Conservation (phyloP, 2,888 invertebrate species). For the Ischnura elegans region DNA sequence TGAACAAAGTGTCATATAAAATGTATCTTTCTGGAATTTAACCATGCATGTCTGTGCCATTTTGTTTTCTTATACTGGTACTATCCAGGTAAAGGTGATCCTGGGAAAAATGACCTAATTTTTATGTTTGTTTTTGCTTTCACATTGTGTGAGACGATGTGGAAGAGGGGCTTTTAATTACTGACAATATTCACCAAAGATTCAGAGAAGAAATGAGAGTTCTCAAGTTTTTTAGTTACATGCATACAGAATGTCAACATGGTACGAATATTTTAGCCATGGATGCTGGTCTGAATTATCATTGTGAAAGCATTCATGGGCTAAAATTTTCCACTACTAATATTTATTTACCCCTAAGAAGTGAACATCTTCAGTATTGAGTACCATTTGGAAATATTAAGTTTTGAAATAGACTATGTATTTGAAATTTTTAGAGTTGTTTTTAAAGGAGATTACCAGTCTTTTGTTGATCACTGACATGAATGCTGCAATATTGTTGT, state of each 20-base stretch:
- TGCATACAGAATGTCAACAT: background rate
- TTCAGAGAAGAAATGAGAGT: background rate
- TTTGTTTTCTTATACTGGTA: background rate
- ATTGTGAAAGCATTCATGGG: background rate
- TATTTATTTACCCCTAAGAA: background rate
- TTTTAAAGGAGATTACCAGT: background rate
- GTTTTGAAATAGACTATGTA: background rate
- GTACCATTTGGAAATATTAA: background rate
- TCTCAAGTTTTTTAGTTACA: background rate
- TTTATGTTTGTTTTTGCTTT: background rate
- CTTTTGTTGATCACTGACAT: background rate
- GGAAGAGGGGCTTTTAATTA: background rate
- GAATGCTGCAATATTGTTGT: background rate
- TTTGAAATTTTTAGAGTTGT: background rate
- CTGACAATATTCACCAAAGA: conserved; percentile 2
- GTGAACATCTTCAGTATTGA: background rate
- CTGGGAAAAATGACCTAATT: background rate
- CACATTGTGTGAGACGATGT: background rate
- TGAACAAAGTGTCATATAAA: background rate
- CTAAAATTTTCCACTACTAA: background rate
- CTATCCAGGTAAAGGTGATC: background rate
- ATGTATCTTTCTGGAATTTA: background rate
- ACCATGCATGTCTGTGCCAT: background rate
- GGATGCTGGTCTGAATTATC: background rate
- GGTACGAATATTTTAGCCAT: background rate